Conservation (phyloP, 2,113 vertebrate genomes). For the Corythoichthys intestinalis region DNA sequence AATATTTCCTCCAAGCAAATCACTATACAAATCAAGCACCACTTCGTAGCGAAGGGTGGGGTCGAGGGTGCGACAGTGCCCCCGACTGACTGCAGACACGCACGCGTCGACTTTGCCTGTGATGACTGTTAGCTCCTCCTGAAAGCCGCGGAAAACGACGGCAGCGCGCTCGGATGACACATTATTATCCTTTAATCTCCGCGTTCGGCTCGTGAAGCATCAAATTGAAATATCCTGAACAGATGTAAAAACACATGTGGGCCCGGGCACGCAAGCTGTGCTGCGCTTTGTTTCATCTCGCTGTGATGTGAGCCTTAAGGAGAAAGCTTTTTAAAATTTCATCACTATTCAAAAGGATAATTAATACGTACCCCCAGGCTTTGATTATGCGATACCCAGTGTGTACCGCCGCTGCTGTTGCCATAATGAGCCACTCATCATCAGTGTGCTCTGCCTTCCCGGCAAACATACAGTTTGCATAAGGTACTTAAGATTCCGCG, state of each 20-base stretch:
- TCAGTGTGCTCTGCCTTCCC: conserved; percentile 74
- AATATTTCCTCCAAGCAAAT: conserved; percentile 79
- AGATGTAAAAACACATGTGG: conserved; percentile 99
- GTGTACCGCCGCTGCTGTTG: conserved; percentile 82
- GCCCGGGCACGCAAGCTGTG: conserved; percentile 86
- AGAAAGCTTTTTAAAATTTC: conserved; percentile 99
- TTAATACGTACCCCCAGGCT: conserved; percentile 99
- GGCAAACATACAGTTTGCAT: conserved; percentile 87
- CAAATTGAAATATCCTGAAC: conserved; percentile 99
- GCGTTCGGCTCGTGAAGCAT: conserved; percentile 86
- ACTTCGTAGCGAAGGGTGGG: conserved; percentile 33
- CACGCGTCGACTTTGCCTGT: conserved; percentile 59
- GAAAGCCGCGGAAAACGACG: conserved; percentile 71
- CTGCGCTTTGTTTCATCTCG: conserved; percentile 94
- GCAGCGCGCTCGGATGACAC: conserved; percentile 72
- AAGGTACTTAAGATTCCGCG: conserved; percentile 85
- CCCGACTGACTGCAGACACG: conserved; percentile 68
- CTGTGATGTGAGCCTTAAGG: conserved; percentile 93
- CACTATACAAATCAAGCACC: conserved; percentile 42
- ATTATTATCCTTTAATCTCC: conserved; percentile 86
- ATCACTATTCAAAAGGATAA: conserved; percentile 99
- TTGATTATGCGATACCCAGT: conserved; percentile 95
- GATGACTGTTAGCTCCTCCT: conserved; percentile 63
- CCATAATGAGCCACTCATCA: conserved; percentile 97
- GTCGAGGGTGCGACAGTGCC: conserved; percentile 39